Evolutionary conservation across 2,888 invertebrate genomes (phyloP).

Genomic region (Leistus spinibarbis): DNA sequence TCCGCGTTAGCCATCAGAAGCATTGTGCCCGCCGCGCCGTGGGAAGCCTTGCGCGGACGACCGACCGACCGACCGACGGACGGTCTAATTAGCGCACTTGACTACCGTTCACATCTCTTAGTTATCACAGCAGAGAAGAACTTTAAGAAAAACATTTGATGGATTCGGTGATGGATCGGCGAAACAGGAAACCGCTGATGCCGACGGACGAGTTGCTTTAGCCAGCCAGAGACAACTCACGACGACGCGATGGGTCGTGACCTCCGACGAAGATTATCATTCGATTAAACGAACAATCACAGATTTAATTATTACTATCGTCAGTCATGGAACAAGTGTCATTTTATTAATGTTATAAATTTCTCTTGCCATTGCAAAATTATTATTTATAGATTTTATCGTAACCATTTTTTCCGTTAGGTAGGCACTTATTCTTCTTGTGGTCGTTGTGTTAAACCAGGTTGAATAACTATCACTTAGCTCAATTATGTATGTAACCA

Average conservation of each 20-base stretch:
- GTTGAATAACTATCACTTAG: too few relatives aligned
- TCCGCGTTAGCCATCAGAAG: not conserved
- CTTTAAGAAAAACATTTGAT: not conserved
- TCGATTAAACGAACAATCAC: not conserved
- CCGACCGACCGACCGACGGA: constrained; percentile 46
- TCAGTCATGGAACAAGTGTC: not conserved
- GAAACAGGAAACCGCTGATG: not conserved
- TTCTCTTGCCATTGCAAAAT: not conserved
- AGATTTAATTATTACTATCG: not conserved
- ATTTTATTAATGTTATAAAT: not conserved
- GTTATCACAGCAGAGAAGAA: not conserved
- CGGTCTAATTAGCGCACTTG: constrained; percentile 42
- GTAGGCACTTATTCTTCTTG: too few relatives aligned
- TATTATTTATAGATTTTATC: not conserved
- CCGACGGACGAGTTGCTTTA: too few relatives aligned
- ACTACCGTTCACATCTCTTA: not conserved
- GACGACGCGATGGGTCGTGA: not conserved
- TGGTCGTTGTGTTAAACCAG: too few relatives aligned
- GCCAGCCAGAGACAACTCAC: not conserved
- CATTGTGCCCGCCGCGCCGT: not conserved
- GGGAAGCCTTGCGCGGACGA: not conserved
- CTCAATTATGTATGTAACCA: too few relatives aligned
- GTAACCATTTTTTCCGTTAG: not conserved
- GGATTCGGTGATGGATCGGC: not conserved
- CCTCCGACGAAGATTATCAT: not conserved